A percentile compares a stretch with the other conserved stretches of the same genome.
phyloP scores from a whole-genome alignment of 2,888 invertebrate genomes.

The Anagyrus pseudococci region DNA sequence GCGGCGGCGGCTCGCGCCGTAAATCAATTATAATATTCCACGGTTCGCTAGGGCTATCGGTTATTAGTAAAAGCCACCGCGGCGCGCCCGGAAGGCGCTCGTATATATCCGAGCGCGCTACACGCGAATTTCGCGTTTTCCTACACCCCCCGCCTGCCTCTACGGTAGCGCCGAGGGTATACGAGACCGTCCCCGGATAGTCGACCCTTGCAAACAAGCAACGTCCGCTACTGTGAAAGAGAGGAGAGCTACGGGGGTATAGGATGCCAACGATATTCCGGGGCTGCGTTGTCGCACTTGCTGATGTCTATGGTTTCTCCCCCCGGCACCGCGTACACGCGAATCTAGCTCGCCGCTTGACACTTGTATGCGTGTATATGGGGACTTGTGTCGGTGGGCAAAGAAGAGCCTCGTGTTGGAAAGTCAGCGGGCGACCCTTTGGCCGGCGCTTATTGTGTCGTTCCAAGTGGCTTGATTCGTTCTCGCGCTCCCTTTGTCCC shows the following conservation, averaged over 20 bases:
- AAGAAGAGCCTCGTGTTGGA: neutral
- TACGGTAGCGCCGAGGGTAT: neutral
- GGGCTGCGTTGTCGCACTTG: constrained; percentile 9
- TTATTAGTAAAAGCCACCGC: constrained; percentile 62
- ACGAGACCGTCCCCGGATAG: constrained; percentile 1
- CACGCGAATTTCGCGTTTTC: constrained; percentile 55
- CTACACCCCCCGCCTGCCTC: constrained; percentile 24
- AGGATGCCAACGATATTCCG: neutral
- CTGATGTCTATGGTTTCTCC: constrained; percentile 16
- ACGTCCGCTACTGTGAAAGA: neutral
- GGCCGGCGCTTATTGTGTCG: constrained; percentile 8
- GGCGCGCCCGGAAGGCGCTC: constrained; percentile 58
- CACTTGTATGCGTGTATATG: constrained; percentile 21
- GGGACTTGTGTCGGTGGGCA: neutral
- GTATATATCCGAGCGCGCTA: constrained; percentile 58
- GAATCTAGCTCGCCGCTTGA: no score
- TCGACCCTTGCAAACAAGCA: neutral
- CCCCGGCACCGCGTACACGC: constrained; percentile 5
- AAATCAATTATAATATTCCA: constrained; percentile 63
- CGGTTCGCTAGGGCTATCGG: constrained; percentile 61
- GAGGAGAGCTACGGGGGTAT: neutral
- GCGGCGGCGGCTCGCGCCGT: constrained; percentile 49
- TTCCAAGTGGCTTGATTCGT: neutral
- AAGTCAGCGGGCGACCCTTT: constrained; percentile 17
- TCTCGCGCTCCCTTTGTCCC: neutral